Base-by-base conservation (phyloP, 2,888 invertebrate genomes). In the Periphyllus acericola region DNA sequence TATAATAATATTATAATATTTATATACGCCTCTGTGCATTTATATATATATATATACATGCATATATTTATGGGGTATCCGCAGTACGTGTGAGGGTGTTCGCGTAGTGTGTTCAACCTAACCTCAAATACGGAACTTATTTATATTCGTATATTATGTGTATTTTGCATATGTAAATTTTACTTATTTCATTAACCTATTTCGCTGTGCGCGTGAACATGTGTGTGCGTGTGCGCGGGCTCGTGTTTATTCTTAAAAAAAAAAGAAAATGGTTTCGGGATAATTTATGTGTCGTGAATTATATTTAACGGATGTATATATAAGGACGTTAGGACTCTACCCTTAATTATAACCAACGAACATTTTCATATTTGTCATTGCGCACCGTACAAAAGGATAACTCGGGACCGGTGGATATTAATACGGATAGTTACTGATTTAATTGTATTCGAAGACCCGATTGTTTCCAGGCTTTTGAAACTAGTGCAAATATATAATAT, bases 311-410 rank as follows among this genome's bases (percentile, higher is more conserved):
- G 36, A 74, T 74, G 36, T 74, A 36, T 3, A 46, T 36, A 36
- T 25, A 36, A 19, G 66, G 60, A 60, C 76, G 46, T 78, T 76
- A 25, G 75, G 34, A 68, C 66, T 78, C 66, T 34, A 68, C 32
- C 76, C 84, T 40, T 74, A 46, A 68, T 78, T 85, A 85, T 46
- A 60, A 68, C 17, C 76, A 68, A 68, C 29, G 84, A 76, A 83
- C 74, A 40, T 52, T n/a, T 74, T 74, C 74, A 34, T 25, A 60
- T 29, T 75, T 60, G 84, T 40, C 75, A 68, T 85, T 46, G 32
- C 25, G 34, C 1, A 21, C 5, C 25, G 52, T 29, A 46, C 76
- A 68, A 85, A 78, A 46, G 78, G 40, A 14, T 25, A 1, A 40
- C 75, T 40, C 19, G 75, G 29, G 29, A 75, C 83, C 76, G 40